A percentile compares a stretch with the other conserved stretches of the same genome.
phyloP scores from a whole-genome alignment of 1,140 invertebrate species.

The Pseudobourletiella spinata region DNA sequence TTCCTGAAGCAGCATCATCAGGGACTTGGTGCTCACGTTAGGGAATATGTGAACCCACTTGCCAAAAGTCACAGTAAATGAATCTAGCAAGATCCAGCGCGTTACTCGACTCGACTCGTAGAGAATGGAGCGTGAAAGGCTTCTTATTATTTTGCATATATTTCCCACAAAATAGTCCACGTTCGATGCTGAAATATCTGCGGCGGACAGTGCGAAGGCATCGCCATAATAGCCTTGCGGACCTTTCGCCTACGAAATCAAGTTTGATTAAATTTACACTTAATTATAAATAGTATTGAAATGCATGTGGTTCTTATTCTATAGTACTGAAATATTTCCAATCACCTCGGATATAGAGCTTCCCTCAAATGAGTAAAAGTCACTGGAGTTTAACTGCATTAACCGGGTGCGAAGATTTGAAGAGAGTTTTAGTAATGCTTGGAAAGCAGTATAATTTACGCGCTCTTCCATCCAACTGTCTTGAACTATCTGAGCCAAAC shows the following conservation, averaged over 20 bases:
- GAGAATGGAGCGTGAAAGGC: slow-evolving; percentile 14
- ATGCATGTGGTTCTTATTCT: too few relatives aligned
- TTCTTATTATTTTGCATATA: slow-evolving; percentile 21
- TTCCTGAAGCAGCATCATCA: slow-evolving; percentile 25
- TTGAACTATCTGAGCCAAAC: slow-evolving; percentile 23
- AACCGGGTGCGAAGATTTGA: slow-evolving; percentile 12
- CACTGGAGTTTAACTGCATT: slow-evolving; percentile 23
- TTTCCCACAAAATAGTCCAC: slow-evolving; percentile 26
- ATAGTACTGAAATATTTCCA: too few relatives aligned
- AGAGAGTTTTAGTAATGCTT: slow-evolving; percentile 24
- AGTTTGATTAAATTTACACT: too few relatives aligned
- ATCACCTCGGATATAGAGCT: background rate
- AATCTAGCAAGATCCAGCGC: slow-evolving; percentile 24
- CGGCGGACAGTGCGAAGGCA: background rate
- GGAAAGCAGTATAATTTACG: slow-evolving; percentile 18
- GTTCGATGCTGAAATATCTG: background rate
- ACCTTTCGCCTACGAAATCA: background rate
- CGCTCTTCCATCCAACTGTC: slow-evolving; percentile 14
- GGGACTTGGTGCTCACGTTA: slow-evolving; percentile 11
- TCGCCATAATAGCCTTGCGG: slow-evolving; percentile 13
- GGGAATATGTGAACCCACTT: slow-evolving; percentile 20
- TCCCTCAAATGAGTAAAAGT: slow-evolving; percentile 19
- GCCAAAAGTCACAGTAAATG: slow-evolving; percentile 10
- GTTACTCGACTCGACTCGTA: slow-evolving; percentile 13
- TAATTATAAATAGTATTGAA: too few relatives aligned